Evolutionary conservation across 2,888 invertebrate species (phyloP).

Genomic region (Sesamia inferens): DNA sequence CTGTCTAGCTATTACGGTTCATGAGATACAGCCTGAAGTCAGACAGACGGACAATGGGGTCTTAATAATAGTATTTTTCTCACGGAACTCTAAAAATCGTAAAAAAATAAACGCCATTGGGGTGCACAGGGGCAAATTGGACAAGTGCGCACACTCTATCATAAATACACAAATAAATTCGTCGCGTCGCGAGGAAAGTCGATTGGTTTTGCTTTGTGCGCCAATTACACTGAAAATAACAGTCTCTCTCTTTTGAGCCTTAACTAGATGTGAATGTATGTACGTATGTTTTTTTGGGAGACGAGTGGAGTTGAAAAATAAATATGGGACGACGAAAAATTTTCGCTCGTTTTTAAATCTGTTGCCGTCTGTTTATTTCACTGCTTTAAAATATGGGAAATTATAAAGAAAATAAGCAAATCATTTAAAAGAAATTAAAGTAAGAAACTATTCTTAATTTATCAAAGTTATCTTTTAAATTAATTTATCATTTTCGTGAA

Average conservation of each 20-base stretch:
- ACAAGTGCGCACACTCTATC: conserved; percentile 59
- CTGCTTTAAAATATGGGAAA: neutral
- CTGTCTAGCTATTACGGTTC: too few species aligned
- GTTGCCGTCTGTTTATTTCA: neutral
- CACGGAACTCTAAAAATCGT: too few species aligned
- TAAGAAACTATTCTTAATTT: neutral
- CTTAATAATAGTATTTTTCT: too few species aligned
- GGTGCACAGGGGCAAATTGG: conserved; percentile 10
- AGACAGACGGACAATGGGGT: too few species aligned
- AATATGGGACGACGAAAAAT: neutral
- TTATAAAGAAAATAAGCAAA: too few species aligned
- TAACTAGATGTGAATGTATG: conserved; percentile 14
- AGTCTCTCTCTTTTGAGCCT: conserved; percentile 33
- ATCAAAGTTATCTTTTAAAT: too few species aligned
- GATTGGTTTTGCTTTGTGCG: conserved; percentile 64
- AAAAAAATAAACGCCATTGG: too few species aligned
- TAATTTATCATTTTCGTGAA: too few species aligned
- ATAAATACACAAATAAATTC: conserved; percentile 62
- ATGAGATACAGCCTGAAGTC: too few species aligned
- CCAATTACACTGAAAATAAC: conserved; percentile 65
- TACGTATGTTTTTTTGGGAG: conserved; percentile 28
- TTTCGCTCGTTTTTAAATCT: conserved; percentile 18
- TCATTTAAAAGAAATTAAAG: too few species aligned
- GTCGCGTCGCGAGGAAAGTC: conserved; percentile 55
- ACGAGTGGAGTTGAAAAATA: conserved; percentile 1